These are phyloP conservation scores for Huso huso DNA, from an alignment of 2,797 vertebrate species.

Conservation along the genomic window DNA sequence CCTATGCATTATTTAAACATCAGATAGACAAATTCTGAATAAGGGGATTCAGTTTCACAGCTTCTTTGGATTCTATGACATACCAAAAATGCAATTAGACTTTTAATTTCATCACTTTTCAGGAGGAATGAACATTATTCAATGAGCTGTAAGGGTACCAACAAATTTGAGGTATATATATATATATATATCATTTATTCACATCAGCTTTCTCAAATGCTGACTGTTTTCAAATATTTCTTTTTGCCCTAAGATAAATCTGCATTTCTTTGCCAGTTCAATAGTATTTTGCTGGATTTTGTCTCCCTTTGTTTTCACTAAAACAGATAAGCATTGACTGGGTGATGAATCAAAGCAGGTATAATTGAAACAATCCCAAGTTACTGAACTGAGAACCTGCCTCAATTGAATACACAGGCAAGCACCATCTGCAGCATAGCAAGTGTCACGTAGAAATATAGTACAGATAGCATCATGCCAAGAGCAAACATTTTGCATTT, in stretches of 20 bases:
- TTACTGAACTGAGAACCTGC: background rate
- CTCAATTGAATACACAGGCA: background rate
- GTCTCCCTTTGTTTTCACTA: background rate
- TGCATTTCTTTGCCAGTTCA: background rate
- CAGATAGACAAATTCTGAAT: no score
- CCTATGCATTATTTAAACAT: no score
- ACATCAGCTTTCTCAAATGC: background rate
- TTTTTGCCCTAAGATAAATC: background rate
- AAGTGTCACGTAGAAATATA: background rate
- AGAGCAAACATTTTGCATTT: background rate
- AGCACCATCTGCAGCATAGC: background rate
- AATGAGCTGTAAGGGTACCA: no score
- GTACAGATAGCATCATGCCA: background rate
- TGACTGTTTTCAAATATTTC: background rate
- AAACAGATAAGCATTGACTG: background rate
- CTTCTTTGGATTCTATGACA: no score
- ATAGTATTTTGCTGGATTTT: background rate
- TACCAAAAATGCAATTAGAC: no score
- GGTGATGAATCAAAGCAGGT: background rate
- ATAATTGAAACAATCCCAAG: background rate
- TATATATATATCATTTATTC: background rate
- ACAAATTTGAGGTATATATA: no score
- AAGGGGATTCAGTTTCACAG: no score
- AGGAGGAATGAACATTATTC: no score
- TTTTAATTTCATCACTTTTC: no score